Conservation (phyloP, 2,113 vertebrate species). For the Cyanoramphus novaezelandiae region DNA sequence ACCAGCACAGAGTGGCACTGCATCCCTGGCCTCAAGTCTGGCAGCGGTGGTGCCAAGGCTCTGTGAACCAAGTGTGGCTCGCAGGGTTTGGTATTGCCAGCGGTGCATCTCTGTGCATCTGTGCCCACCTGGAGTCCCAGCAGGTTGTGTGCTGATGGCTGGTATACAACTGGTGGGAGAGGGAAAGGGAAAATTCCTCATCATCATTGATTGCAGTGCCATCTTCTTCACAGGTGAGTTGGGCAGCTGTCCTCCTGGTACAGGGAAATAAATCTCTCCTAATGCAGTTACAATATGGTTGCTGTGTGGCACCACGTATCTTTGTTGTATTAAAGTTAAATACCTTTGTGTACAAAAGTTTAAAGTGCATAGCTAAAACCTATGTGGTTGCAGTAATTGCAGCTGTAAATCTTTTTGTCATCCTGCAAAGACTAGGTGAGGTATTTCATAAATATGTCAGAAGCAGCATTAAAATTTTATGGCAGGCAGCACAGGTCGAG, state of each 20-base stretch:
- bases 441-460: slow-evolving; percentile 80
- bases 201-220: background rate
- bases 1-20: rapidly evolving
- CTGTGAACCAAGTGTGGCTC: rapidly evolving
- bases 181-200: background rate
- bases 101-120: background rate
- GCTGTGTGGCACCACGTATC: slow-evolving; percentile 32
- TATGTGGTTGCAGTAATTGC: slow-evolving; percentile 63
- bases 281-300: background rate
- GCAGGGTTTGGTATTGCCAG: rapidly evolving
- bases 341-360: slow-evolving; percentile 62
- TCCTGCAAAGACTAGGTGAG: slow-evolving; percentile 63
- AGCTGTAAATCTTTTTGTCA: slow-evolving; percentile 76
- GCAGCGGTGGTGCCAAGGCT: rapidly evolving
- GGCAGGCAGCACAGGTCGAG: slow-evolving; percentile 76
- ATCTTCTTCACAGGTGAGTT: background rate
- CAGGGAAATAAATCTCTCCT: background rate
- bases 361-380: slow-evolving; percentile 51
- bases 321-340: slow-evolving; percentile 64
- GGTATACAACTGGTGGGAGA: background rate
- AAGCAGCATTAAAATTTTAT: slow-evolving; percentile 84
- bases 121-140: background rate
- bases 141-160: background rate
- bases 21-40: rapidly evolving
- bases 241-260: background rate